Evolutionary conservation across 53 echinoderm and acorn worm genomes (phyloP).

Genomic region (Holothuria scabra): DNA sequence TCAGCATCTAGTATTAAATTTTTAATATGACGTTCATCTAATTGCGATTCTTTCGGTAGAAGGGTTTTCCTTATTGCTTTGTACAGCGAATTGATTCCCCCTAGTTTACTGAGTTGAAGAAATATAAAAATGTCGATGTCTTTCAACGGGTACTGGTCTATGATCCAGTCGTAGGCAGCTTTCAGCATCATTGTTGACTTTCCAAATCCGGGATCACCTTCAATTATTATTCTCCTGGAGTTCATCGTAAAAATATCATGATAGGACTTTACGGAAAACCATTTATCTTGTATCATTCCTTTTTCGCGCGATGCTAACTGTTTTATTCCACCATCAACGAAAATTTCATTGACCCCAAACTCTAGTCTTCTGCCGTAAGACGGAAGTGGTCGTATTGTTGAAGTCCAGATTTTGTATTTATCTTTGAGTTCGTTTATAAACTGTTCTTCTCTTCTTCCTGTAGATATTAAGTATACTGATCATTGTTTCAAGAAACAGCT

Average conservation of each 20-base stretch:
- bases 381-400: too few species aligned
- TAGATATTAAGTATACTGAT: too few species aligned
- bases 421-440: too few species aligned
- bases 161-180: slow-evolving; percentile 33
- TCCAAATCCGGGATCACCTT: slow-evolving; percentile 30
- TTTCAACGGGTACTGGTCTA: not conserved
- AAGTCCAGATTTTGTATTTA: too few species aligned
- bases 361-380: too few species aligned
- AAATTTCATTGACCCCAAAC: too few species aligned
- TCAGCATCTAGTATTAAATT: not conserved
- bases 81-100: not conserved
- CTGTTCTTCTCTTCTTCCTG: too few species aligned
- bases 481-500: too few species aligned
- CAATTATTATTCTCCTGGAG: slow-evolving; percentile 4
- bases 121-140: slow-evolving; percentile 2
- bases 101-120: not conserved
- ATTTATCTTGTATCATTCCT: not conserved
- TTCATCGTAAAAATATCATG: not conserved
- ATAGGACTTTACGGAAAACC: not conserved
- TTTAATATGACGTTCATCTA: not conserved
- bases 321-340: too few species aligned
- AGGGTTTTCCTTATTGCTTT: not conserved
- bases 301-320: too few species aligned
- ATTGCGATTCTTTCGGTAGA: not conserved
- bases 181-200: slow-evolving; percentile 30